Percentiles rank a stretch among this genome's conserved stretches.
These are phyloP conservation scores for Eumaeus atala DNA, from an alignment of 1,140 invertebrate species.

Conservation along the genomic window DNA sequence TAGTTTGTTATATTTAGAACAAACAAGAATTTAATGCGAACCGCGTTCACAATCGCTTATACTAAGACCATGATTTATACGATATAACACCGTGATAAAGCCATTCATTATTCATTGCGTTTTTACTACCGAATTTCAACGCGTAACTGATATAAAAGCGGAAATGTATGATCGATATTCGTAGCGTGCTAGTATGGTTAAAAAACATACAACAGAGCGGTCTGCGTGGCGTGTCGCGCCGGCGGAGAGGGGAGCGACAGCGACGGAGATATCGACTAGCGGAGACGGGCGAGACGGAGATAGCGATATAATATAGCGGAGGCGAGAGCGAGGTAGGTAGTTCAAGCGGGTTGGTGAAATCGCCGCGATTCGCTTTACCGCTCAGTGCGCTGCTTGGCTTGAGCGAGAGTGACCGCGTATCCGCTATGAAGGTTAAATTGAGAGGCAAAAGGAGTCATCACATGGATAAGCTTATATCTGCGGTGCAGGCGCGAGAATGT, in stretches of 20 bases:
- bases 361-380: slow-evolving; percentile 20
- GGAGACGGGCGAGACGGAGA: slow-evolving; percentile 33
- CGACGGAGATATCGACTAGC: slow-evolving; percentile 13
- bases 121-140: not conserved
- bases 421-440: slow-evolving; percentile 50
- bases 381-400: slow-evolving; percentile 41
- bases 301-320: slow-evolving; percentile 31
- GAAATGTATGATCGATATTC: no score
- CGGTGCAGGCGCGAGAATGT: slow-evolving; percentile 62
- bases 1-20: no score
- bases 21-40: no score
- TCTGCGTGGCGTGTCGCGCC: slow-evolving; percentile 35
- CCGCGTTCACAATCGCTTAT: no score
- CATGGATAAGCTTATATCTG: slow-evolving; percentile 63
- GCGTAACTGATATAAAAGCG: not conserved
- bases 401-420: slow-evolving; percentile 40
- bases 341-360: slow-evolving; percentile 29
- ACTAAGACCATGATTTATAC: no score
- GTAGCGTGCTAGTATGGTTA: slow-evolving; percentile 9
- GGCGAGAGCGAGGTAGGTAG: slow-evolving; percentile 29
- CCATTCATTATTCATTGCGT: no score
- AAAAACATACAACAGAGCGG: slow-evolving; percentile 26
- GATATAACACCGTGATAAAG: no score
- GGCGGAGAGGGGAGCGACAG: slow-evolving; percentile 14
- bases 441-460: slow-evolving; percentile 52